Conservation (phyloP, 1,140 invertebrate species). For the Platyscapa corneri region DNA sequence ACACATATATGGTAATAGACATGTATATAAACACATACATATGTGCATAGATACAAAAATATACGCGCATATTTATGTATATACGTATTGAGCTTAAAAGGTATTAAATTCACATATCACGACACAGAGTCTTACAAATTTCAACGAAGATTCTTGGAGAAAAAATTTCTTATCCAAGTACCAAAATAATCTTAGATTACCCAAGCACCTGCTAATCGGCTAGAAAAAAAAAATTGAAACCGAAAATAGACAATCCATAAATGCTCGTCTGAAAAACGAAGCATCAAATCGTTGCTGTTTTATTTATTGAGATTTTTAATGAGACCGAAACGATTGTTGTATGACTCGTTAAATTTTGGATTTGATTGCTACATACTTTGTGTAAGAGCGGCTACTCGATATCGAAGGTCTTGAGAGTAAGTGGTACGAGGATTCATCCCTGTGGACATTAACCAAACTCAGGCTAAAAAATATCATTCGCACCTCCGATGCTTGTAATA, state of each 20-base stretch:
- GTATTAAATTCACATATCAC: constrained; percentile 6
- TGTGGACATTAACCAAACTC: constrained; percentile 69
- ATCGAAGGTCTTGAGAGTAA: constrained; percentile 76
- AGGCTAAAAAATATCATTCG: constrained; percentile 38
- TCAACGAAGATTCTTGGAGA: constrained; percentile 9
- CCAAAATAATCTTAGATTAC: constrained; percentile 49
- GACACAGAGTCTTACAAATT: constrained; percentile 14
- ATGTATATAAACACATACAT: too few relatives aligned
- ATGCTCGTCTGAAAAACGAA: constrained; percentile 4
- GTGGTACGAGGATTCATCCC: constrained; percentile 73
- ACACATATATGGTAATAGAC: not conserved
- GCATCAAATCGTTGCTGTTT: constrained; percentile 8
- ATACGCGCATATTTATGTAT: too few relatives aligned
- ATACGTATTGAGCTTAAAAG: not conserved
- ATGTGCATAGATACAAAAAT: too few relatives aligned
- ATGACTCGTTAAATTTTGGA: constrained; percentile 21
- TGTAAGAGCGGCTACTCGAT: constrained; percentile 74
- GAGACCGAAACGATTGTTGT: not conserved
- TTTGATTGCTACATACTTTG: constrained; percentile 74
- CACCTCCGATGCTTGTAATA: not conserved
- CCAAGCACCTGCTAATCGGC: constrained; percentile 57
- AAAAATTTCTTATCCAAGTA: constrained; percentile 50
- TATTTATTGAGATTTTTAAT: not conserved
- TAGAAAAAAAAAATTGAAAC: constrained; percentile 45
- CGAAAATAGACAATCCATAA: constrained; percentile 18